Percentiles rank a stretch among this genome's conserved stretches.
These are phyloP conservation scores for Drosophila santomea DNA, from an alignment of 1,140 invertebrate species.

Conservation along the genomic window DNA sequence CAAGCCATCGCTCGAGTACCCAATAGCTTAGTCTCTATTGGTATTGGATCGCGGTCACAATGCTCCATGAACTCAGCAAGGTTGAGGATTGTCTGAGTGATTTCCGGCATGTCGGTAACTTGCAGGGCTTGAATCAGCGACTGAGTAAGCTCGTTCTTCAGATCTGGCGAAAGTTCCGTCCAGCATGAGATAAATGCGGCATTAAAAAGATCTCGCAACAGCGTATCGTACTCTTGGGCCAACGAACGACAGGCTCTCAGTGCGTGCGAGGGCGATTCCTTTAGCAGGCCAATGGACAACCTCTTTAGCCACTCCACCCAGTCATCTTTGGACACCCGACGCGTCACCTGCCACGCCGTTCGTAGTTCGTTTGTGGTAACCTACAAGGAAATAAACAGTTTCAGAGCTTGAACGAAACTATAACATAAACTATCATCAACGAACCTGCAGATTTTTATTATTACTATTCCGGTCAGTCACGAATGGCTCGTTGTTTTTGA, in stretches of 20 bases:
- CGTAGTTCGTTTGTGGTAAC: constrained; percentile 94
- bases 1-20: constrained; percentile 94
- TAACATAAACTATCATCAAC: not conserved
- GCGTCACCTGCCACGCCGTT: constrained; percentile 94
- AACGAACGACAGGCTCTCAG: constrained; percentile 95
- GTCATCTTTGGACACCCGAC: constrained; percentile 97
- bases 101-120: constrained; percentile 97
- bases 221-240: constrained; percentile 96
- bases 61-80: constrained; percentile 99
- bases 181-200: constrained; percentile 99
- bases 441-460: constrained; percentile 89
- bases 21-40: constrained; percentile 93
- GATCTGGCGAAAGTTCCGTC: constrained; percentile 94
- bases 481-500: constrained; percentile 86
- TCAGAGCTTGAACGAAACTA: not conserved
- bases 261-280: constrained; percentile 97
- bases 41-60: constrained; percentile 97
- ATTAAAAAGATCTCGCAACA: constrained; percentile 98
- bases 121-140: constrained; percentile 95
- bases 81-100: constrained; percentile 98
- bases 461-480: constrained; percentile 86
- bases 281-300: constrained; percentile 96
- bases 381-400: not conserved
- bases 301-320: constrained; percentile 98
- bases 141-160: constrained; percentile 94